Base-by-base conservation (phyloP, 2,888 invertebrate species). In the Ctena decussata region DNA sequence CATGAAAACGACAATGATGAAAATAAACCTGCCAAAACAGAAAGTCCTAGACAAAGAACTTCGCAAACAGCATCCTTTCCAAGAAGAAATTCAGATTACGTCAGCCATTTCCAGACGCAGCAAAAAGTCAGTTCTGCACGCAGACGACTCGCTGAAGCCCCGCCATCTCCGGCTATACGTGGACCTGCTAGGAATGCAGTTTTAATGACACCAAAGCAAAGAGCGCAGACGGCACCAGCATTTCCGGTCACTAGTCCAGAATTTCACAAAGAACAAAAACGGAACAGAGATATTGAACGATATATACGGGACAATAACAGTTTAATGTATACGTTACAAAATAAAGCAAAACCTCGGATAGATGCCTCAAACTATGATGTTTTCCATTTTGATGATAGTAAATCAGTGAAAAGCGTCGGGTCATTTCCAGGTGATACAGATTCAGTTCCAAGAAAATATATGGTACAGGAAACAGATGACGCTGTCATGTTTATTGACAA, bases 401-500 rank as follows among this genome's bases (percentile, higher is more conserved):
- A 84, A 76, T 89, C 86, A 18, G 37, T 81, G 1, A 75, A 85
- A 0, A 80, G 79, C 24, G 24, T 71, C 24, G 44, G 24, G n/a
- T 30, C 21, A 2, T 57, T 80, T 21, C 2, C 49, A 21, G 69
- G 46, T 39, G 84, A 86, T 5, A 41, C 49, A 32, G 87, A 90
- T 12, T 41, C 69, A 18, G 77, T 80, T 65, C 87, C 86, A 18
- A 87, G 90, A 71, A 90, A 85, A 71, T 91, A 90, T 53, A 46
- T 86, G 21, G 87, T 91, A 3, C 84, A 89, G 39, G 90, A 90
- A 41, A 86, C 89, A 3, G 79, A 82, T 21, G 83, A 87, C 35
- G 90, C 90, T 3, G 89, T 90, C 21, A 84, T 92, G 81, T 92
- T 90, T 75, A 90, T 91, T 32, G 92, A 92, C 71, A 90, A 85